Percentiles rank a stretch among this genome's conserved stretches.
These are phyloP conservation scores for Lasioglossum marginatum DNA, from an alignment of 2,888 invertebrate genomes.

Conservation along the genomic window DNA sequence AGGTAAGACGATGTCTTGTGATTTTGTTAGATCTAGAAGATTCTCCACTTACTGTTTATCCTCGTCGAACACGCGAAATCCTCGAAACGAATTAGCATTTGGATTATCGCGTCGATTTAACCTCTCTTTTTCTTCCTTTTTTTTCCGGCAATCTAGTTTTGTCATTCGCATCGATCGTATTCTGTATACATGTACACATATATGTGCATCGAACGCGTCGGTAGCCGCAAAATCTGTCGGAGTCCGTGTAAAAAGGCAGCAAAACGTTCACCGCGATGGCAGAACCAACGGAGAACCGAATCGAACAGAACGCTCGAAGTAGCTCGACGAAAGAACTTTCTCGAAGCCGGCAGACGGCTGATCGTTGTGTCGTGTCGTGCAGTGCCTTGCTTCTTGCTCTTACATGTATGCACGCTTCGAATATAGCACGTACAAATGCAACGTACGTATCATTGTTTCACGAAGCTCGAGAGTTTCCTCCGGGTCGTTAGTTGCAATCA, in stretches of 20 bases:
- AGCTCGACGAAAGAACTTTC: conserved; percentile 59
- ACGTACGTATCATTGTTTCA: neutral
- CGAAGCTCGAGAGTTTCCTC: neutral
- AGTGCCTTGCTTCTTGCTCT: neutral
- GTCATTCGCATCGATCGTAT: neutral
- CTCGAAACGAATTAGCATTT: neutral
- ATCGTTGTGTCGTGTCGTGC: neutral
- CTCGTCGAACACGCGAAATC: neutral
- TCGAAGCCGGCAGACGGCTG: conserved; percentile 53
- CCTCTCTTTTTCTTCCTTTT: neutral
- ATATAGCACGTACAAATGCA: neutral
- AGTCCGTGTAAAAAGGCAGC: neutral
- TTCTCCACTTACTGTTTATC: neutral
- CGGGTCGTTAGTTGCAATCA: neutral
- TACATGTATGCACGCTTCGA: neutral
- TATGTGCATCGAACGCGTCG: neutral
- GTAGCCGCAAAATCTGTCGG: neutral
- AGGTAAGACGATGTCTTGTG: conserved; percentile 70
- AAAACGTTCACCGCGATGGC: neutral
- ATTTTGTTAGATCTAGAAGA: neutral
- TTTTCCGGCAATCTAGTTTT: neutral
- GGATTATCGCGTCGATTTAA: neutral
- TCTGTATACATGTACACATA: neutral
- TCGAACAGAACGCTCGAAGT: neutral
- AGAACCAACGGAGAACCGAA: neutral